These are phyloP conservation scores for Andrena cerasifolii DNA, from an alignment of 1,140 invertebrate species.

Conservation along the genomic window DNA sequence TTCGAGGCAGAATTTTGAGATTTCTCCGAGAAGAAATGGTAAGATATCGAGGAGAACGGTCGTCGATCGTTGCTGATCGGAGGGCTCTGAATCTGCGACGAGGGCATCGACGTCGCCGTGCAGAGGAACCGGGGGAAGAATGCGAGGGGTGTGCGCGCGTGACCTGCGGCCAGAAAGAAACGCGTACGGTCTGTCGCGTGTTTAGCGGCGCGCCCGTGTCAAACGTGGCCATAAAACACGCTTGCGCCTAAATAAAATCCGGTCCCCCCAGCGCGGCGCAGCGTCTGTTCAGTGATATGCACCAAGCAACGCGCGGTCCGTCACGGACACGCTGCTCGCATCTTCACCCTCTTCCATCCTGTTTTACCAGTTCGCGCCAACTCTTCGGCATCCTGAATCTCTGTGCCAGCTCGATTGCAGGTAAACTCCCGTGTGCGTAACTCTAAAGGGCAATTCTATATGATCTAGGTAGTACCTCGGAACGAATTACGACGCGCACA, in stretches of 20 bases:
- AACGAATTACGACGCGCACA: too few relatives aligned
- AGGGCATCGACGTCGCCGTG: constrained; percentile 21
- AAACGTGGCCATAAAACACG: constrained; percentile 75
- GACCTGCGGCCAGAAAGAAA: neutral
- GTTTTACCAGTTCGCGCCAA: too few relatives aligned
- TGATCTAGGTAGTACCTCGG: too few relatives aligned
- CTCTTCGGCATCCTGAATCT: too few relatives aligned
- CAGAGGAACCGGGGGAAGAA: constrained; percentile 2
- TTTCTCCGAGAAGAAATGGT: too few relatives aligned
- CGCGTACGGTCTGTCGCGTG: constrained; percentile 63
- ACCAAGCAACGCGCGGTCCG: constrained; percentile 39
- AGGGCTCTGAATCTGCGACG: constrained; percentile 3
- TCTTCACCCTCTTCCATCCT: constrained; percentile 21
- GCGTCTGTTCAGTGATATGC: constrained; percentile 53
- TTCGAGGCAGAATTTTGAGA: too few relatives aligned
- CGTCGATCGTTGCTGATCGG: neutral
- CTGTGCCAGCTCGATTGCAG: too few relatives aligned
- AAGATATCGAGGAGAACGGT: too few relatives aligned
- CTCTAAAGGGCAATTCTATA: too few relatives aligned
- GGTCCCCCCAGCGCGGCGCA: constrained; percentile 40
- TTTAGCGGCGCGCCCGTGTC: constrained; percentile 69
- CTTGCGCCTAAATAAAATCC: constrained; percentile 76
- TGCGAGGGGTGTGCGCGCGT: neutral
- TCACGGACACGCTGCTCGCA: constrained; percentile 31
- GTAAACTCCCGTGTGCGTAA: too few relatives aligned